Evolutionary conservation across 2,888 invertebrate genomes (phyloP), one percentile per base, ranked within the genome.

Genomic region (Drosophila mimetica): DNA sequence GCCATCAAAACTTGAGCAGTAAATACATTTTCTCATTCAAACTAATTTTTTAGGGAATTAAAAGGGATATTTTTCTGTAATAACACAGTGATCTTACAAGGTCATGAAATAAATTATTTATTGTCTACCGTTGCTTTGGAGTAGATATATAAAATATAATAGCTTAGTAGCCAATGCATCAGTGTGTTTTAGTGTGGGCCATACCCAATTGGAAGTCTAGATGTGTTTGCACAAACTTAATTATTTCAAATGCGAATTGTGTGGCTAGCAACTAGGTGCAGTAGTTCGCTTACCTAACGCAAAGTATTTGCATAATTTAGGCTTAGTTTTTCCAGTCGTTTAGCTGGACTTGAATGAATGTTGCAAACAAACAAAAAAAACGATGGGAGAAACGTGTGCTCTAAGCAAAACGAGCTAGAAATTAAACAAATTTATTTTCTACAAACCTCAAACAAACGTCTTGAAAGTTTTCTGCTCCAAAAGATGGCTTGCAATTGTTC

Each of bases 321-420:
- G 22, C 36, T 37, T 37, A 9, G 25, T 16, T 30, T 30, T 18
- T 28, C 7, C 16, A 46, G 16, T 28, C 28, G 28, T 28, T 30
- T 18, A n/a, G 11, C n/a, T 53, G 34, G 16, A 18, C 53, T 52
- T 52, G 36, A 57, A 37, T 18, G 55, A 11, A 28, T 37, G 14
- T 42, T 36, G 32, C 39, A 51, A 66, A 4, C 25, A 7, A 28
- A 50, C 30, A 32, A 22, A 20, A 65, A n/a, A n/a, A n/a, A n/a
- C n/a, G 32, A 63, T 65, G 63, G 66, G 63, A 71, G 71, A 58
- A 67, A 71, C 59, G 71, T 71, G 67, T 34, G 67, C 66, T 16
- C 11, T 7, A 13, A 16, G 34, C 32, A 13, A 46, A 71, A 41
- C 30, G 20, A 36, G 52, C 53, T n/a, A 28, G 52, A 22, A 42